Evolutionary conservation across 2,113 vertebrate genomes (phyloP).

Genomic region (Carlito syrichta): DNA sequence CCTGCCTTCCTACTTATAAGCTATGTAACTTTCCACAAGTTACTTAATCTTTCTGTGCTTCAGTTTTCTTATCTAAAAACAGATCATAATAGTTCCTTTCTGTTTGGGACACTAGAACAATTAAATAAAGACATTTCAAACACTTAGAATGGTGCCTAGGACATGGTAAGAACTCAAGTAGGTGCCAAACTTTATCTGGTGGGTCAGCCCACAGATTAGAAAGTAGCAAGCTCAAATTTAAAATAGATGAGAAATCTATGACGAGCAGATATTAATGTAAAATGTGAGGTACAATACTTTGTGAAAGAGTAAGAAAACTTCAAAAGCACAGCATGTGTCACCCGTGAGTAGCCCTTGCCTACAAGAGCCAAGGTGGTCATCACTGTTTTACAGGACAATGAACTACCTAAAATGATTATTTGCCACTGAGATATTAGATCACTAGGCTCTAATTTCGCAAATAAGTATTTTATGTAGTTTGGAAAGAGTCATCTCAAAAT

Average conservation of each 20-base stretch:
- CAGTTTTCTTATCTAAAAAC: background rate
- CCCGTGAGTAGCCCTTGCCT: background rate
- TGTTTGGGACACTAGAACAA: background rate
- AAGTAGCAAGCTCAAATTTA: background rate
- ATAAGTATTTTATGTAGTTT: background rate
- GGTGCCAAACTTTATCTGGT: background rate
- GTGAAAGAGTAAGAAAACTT: background rate
- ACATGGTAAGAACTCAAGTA: background rate
- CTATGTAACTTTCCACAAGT: background rate
- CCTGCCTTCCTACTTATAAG: background rate
- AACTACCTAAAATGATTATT: background rate
- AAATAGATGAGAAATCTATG: background rate
- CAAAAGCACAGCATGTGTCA: background rate
- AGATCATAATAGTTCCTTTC: background rate
- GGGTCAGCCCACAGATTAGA: background rate
- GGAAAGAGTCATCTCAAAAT: background rate
- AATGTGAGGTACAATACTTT: background rate
- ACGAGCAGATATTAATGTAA: background rate
- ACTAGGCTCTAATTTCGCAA: background rate
- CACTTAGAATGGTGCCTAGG: background rate
- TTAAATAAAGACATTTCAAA: background rate
- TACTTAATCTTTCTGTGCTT: background rate
- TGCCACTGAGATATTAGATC: background rate
- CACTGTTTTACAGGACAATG: background rate
- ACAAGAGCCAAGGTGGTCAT: background rate